phyloP scores from a whole-genome alignment of 1,140 invertebrate species.

The Lordiphosa collinella region DNA sequence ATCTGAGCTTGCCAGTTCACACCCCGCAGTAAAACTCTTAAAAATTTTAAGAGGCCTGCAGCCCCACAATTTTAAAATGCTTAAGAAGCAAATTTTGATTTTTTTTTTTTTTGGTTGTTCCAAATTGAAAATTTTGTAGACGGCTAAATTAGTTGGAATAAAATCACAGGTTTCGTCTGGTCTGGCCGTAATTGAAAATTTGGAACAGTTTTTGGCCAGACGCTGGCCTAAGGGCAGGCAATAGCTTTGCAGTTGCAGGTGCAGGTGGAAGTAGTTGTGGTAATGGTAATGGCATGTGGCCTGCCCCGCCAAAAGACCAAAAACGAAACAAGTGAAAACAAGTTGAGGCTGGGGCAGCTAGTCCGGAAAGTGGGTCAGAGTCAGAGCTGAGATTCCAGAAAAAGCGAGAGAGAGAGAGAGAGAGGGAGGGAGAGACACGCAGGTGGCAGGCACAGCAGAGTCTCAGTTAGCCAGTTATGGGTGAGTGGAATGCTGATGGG shows the following conservation, averaged over 20 bases:
- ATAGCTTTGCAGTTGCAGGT: slow-evolving; percentile 1
- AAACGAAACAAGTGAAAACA: slow-evolving; percentile 77
- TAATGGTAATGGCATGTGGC: slow-evolving; percentile 48
- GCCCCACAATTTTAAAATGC: no score
- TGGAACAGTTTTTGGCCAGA: slow-evolving; percentile 36
- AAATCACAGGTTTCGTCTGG: background rate
- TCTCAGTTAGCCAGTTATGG: slow-evolving; percentile 34
- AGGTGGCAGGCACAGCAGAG: slow-evolving; percentile 32
- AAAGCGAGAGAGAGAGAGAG: slow-evolving; percentile 9
- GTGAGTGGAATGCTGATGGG: slow-evolving; percentile 42
- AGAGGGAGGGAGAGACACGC: slow-evolving; percentile 41
- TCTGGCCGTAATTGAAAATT: slow-evolving; percentile 22
- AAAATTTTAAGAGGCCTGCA: no score
- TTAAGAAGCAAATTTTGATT: no score
- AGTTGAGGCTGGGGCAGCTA: slow-evolving; percentile 53
- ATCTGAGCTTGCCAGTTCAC: no score
- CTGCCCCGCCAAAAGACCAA: slow-evolving; percentile 38
- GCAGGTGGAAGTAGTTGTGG: slow-evolving; percentile 9
- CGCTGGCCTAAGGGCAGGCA: slow-evolving; percentile 42
- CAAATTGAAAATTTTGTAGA: no score
- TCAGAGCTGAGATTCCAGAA: slow-evolving; percentile 43
- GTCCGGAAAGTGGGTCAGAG: slow-evolving; percentile 66
- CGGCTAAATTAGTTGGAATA: background rate
- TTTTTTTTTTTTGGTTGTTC: no score
- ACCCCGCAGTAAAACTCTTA: no score